Evolutionary conservation across 2,113 vertebrate species (phyloP).

Genomic region (Plecturocebus donacophilus): DNA sequence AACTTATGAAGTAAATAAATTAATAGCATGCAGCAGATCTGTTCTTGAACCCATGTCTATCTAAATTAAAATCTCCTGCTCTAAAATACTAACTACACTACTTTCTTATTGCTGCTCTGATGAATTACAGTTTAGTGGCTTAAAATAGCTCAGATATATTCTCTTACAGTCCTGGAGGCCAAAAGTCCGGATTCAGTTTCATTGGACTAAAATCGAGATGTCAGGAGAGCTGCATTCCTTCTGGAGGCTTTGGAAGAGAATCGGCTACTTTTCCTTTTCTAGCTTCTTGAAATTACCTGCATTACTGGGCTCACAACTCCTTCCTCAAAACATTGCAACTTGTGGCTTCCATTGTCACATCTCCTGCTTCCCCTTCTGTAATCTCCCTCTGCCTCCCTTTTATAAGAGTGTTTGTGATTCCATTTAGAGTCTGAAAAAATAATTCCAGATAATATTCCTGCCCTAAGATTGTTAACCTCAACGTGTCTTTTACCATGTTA

Average conservation of each 20-base stretch:
- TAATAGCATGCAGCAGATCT: not conserved
- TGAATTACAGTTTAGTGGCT: not conserved
- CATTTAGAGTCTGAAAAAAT: not conserved
- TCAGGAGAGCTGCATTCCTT: not conserved
- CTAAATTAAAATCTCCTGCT: not conserved
- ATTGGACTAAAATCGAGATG: not conserved
- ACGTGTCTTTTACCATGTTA: not conserved
- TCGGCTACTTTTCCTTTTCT: not conserved
- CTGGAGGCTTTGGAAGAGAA: not conserved
- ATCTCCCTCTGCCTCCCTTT: not conserved
- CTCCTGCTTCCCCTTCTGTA: not conserved
- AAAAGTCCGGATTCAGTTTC: not conserved
- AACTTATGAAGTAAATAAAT: too few relatives aligned
- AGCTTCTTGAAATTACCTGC: not conserved
- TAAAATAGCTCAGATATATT: not conserved
- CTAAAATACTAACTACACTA: not conserved
- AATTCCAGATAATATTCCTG: not conserved
- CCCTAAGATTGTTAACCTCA: not conserved
- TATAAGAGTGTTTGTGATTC: not conserved
- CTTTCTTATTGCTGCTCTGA: not conserved
- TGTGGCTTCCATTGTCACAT: not conserved
- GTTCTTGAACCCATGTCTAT: not conserved
- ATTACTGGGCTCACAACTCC: rapidly evolving
- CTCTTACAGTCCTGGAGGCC: not conserved
- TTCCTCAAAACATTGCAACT: not conserved